Evolutionary conservation across 2,113 vertebrate genomes (phyloP), one percentile per base, ranked within the genome.

Genomic region (Urocynchramus pylzowi): DNA sequence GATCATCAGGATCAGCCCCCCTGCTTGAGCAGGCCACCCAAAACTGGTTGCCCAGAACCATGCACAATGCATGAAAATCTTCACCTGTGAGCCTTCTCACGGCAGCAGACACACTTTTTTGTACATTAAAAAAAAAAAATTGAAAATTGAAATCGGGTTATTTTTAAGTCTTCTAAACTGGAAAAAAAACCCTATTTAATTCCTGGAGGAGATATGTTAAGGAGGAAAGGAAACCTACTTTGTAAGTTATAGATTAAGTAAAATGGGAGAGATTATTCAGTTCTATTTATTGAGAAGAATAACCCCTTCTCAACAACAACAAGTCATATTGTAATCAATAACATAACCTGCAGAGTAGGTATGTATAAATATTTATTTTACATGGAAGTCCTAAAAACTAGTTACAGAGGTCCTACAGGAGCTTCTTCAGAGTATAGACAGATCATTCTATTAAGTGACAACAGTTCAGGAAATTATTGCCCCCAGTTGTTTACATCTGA

Each of bases 361-460:
- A 74, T 2, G 20, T 24, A 57, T 42, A 87, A 87, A 77, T 45
- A 63, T 50, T 53, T 87, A 24, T 60, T 63, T 79, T 16, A 56
- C 54, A 94, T 18, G 24, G 59, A 85, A 94, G 91, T 56, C 82
- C 30, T 53, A 88, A 71, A 78, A 76, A 67, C 11, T 7, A 77
- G 35, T 41, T 84, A 57, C 11, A 35, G 39, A 47, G 8, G 35
- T 78, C 37, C 70, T 89, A 42, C 1, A n/a, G 81, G 56, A 93
- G 26, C 39, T 95, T 57, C 76, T 78, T 59, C 56, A 75, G 60
- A 75, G 39, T 9, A 30, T 4, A 89, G 47, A 54, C 13, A 54
- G 60, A 71, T 31, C 52, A 78, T 33, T 52, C 77, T 84, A 94
- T 89, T 49, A 87, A 31, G 42, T 74, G 37, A 70, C 33, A 93